Evolutionary conservation across 2,888 invertebrate species (phyloP), one percentile per base, ranked within the genome.

Genomic region (Meteorus cinctellus): DNA sequence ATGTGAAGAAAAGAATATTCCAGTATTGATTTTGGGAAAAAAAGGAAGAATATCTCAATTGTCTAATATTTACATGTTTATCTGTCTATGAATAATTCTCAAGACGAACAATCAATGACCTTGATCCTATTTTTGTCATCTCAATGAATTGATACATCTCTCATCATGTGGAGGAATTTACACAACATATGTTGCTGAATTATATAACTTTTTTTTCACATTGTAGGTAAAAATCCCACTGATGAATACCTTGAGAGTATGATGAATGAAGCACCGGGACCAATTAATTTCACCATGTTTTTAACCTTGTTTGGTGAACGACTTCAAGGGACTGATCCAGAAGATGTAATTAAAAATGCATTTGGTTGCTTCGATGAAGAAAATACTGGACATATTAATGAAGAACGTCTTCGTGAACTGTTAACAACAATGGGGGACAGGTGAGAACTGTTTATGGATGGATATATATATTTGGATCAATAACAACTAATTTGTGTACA

Each of bases 201-300:
- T 19, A 76, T 19, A 6, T 67, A 29, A 27, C 71, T 16, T 55
- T 41, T 66, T 48, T 69, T 78, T 60, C 34, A n/a, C 76, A 66
- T 81, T 78, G 63, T 71, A 63, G 97, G 97, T 76, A 98, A 98
- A 91, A 96, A 97, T 89, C 98, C 98, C 1, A 96, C 95, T 12
- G 99, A 99, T 86, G 96, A 97, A 36, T 98, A 98, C 88, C 91
- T 99, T 79, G 99, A 99, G 84, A 95, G 93, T 60, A 99, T 99
- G 99, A 98, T 99, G 97, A 97, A 96, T 86, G 98, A 98, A 91
- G 99, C 99, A 1, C 98, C 99, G 0, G 98, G 98, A 1, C 98
- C 98, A 12, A 98, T 99, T 82, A 99, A 99, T 90, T 99, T 99
- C 89, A 99, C 99, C 48, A 99, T 99, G 99, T 99, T 99, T 90